Base-by-base conservation (phyloP, 2,113 vertebrate genomes). In the Cranoglanis bouderius region DNA sequence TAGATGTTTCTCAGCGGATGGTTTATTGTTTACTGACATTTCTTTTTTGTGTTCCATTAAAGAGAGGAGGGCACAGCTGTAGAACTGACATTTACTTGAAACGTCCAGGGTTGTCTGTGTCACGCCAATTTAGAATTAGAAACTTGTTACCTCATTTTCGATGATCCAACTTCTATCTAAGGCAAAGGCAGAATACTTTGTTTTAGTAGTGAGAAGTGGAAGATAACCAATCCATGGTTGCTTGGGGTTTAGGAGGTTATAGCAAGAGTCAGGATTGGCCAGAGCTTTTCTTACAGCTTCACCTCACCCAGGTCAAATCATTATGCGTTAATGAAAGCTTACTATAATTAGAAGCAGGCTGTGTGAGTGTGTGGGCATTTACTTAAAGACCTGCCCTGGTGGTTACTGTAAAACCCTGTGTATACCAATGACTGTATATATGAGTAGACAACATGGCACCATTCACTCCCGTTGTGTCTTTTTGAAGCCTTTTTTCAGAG, bases 51-150 rank as follows among this genome's bases (percentile, higher is more conserved):
- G 19, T 75, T 49, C 55, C 32, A 83, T 65, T 83, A 81, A 14
- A 82, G 63, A 75, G n/a, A 88, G 38, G 21, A 63, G 43, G 55
- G 59, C 53, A 74, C 55, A 49, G 87, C 32, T 77, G 82, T 85
- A 78, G 9, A 84, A 75, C 43, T 84, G 70, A 83, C 67, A 88
- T 84, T 84, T 88, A 65, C 70, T 84, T 77, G n/a, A 88, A 88
- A 84, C 40, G 77, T 84, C 77, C 70, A 19, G n/a, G 82, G 32
- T 77, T 78, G 32, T 74, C 53, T 18, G 38, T 61, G 67, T 84
- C 82, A 51, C 2, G 55, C 80, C 65, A 83, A 59, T 88, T 88
- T 88, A 83, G 82, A 88, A 70, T 88, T 82, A 82, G 55, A 75
- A 84, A 84, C 80, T 74, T 16, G 51, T 57, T 83, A 49, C 40